Base-by-base conservation (phyloP, 2,113 vertebrate genomes). In the Podarcis muralis region DNA sequence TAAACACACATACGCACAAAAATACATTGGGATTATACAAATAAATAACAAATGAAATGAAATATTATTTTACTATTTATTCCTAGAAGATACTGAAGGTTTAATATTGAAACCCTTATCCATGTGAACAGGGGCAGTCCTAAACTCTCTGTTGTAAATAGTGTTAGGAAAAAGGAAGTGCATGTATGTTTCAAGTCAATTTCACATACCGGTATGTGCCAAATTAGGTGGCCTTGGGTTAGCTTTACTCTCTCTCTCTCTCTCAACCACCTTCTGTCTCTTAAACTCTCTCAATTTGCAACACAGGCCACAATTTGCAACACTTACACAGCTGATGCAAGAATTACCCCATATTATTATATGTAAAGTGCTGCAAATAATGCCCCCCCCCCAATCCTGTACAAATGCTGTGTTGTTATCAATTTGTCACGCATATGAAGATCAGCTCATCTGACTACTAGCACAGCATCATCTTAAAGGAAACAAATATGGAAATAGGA, bases 161-260 rank as follows among this genome's bases (percentile, higher is more conserved):
- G 15, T 62, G 59, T 62, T 20, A 62, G 59, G 18, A 62, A 62
- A 62, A 62, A 62, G 13, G 59, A 20, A 62, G 59, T 62, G 59
- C 48, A 53, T 62, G 18, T 20, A 62, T 62, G 59, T 62, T 62
- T 20, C 59, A 62, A 62, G 59, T 62, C 59, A 62, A 20, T 20
- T 62, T 62, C 15, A 72, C 30, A 72, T n/a, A 6, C 40, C 4
- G 5, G 40, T 40, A 72, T 72, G 71, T 72, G 71, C 13, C 30
- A 11, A n/a, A n/a, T n/a, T n/a, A n/a, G n/a, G n/a, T 30, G 71
- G 15, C 4, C 30, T n/a, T 72, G n/a, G 30, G 30, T 15, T n/a
- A 72, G 30, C n/a, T 30, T 84, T 30, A 87, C 1, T 91, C 93
- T 94, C 90, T 90, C 91, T 95, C 89, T 90, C 91, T 83, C 71